Evolutionary conservation across 2,797 vertebrate genomes (phyloP), one percentile per base, ranked within the genome.

Genomic region (Argentina silus): DNA sequence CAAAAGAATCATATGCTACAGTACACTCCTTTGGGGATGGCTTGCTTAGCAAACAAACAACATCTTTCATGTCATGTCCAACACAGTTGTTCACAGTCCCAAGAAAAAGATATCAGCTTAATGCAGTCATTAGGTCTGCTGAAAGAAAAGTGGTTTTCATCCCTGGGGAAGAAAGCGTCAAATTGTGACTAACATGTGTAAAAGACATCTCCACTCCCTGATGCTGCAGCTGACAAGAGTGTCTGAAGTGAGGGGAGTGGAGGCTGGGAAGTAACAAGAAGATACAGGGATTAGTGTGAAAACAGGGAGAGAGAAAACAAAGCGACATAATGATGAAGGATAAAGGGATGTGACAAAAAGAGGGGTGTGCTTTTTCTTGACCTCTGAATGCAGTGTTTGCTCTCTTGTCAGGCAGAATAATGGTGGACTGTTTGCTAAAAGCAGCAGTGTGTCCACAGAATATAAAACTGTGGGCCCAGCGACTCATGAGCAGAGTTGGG

Each of bases 351-450:
- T 67, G 69, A 88, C 78, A 84, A 83, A 86, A 79, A 72, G 77
- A 76, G 70, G 76, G 72, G 44, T 17, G 48, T 74, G 77, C 85
- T 87, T 88, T 90, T 92, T 83, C 86, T 80, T 92, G 90, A 93
- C 91, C 90, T 83, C 80, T 89, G 81, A 91, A 92, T 87, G 82
- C 79, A 53, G 77, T 91, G 89, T 94, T 94, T 93, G 92, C 90
- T 89, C 87, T 91, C 88, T 92, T 90, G 92, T 92, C 92, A 88
- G 86, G 83, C 76, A 65, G 79, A 90, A 93, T 92, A 94, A 94
- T 92, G 89, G 88, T 72, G 80, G 86, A 86, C 87, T 92, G 92
- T 92, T 93, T 91, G 89, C 91, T 89, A 90, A 94, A 92, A 88
- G 91, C 88, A 83, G 83, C 85, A 85, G 89, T 83, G 84, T 86